Base-by-base conservation (phyloP, 2,888 invertebrate genomes). In the Dicranocentrus wangi region DNA sequence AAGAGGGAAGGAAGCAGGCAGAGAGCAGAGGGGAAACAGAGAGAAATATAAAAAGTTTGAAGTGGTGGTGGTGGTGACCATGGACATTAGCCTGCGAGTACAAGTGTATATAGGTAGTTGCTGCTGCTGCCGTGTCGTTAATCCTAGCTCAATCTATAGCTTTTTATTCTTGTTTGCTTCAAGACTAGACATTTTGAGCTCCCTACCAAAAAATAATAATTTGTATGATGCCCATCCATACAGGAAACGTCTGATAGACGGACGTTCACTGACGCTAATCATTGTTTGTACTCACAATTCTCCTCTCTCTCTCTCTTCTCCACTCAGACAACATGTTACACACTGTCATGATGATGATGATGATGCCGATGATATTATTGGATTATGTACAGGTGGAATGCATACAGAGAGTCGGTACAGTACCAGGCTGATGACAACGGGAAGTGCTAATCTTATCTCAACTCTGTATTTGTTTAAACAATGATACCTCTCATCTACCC, bases 381-480 rank as follows among this genome's bases (percentile, higher is more conserved):
- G 32, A 32, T 32, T 32, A 32, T 32, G 1, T 25, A 63, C 63
- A 63, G 63, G 63, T 63, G 39, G 63, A 39, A 28, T 8, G 58
- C 28, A 28, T 17, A 10, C 32, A 32, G 32, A 32, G 32, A 10
- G n/a, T 53, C 5, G 5, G 53, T 19, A 53, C n/a, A 21, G 21
- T 13, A 13, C 19, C 17, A 55, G 17, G 1, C 32, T 63, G 63
- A 63, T 39, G 63, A 39, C 63, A 63, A 63, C 63, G 63, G 63
- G 63, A 63, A 63, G 63, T 63, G 19, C 32, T 63, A 63, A 63
- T 63, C 63, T 39, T 39, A 39, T 39, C 28, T 19, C 13, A 2
- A n/a, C 15, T 23, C 58, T 23, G 1, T 58, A 25, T 58, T 58
- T 2, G 58, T 21, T 58, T 23, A 13, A 58, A 23, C 58, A 58